A percentile compares a stretch with the other conserved stretches of the same genome.
These are phyloP conservation scores for Galeopsomyia nigrocyanea DNA, from an alignment of 2,888 invertebrate species.

Conservation along the genomic window DNA sequence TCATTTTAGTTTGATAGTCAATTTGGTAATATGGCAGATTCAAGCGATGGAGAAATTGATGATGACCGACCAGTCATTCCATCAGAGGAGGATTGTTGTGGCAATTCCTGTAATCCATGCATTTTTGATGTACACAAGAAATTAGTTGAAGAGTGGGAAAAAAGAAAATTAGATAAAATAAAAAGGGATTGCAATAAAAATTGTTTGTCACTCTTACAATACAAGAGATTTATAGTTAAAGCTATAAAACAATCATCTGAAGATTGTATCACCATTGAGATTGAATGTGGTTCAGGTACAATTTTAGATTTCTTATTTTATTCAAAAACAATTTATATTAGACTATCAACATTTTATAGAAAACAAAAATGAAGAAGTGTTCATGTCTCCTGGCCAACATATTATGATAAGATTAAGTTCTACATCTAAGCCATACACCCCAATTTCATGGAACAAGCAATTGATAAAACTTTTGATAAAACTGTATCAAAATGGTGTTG, in stretches of 20 bases:
- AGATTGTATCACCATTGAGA: slow-evolving; percentile 48
- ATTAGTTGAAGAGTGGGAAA: slow-evolving; percentile 58
- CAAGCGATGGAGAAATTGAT: slow-evolving; percentile 24
- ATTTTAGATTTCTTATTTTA: slow-evolving; percentile 12
- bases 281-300: slow-evolving; percentile 37
- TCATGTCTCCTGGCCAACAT: slow-evolving; percentile 61
- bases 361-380: slow-evolving; percentile 44
- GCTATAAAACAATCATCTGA: slow-evolving; percentile 41
- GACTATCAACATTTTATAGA: slow-evolving; percentile 23
- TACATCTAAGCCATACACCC: slow-evolving; percentile 61
- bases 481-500: slow-evolving; percentile 58
- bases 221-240: slow-evolving; percentile 44
- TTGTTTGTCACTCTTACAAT: slow-evolving; percentile 42
- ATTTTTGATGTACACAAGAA: slow-evolving; percentile 62
- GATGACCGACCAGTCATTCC: slow-evolving; percentile 57
- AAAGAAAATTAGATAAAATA: slow-evolving; percentile 42
- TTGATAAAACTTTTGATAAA: slow-evolving; percentile 58
- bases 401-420: slow-evolving; percentile 55
- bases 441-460: slow-evolving; percentile 57
- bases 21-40: slow-evolving; percentile 2
- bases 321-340: background rate
- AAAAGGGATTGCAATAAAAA: slow-evolving; percentile 39
- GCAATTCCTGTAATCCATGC: slow-evolving; percentile 62
- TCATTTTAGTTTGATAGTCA: background rate
- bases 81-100: slow-evolving; percentile 61